phyloP scores from a whole-genome alignment of 2,888 invertebrate genomes.

The Drosophila quinaria region DNA sequence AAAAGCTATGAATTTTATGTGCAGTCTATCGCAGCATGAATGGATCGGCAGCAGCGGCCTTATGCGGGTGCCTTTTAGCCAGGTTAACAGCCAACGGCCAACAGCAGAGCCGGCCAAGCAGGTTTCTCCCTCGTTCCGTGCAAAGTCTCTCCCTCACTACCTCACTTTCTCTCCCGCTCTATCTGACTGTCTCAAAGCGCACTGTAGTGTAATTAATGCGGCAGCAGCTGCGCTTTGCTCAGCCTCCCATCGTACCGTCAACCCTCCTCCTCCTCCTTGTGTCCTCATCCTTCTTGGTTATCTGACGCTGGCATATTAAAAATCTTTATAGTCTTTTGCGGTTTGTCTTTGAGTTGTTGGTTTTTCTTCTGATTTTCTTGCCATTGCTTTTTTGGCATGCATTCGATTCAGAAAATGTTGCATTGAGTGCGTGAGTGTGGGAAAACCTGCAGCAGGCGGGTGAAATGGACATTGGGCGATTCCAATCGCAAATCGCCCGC shows the following conservation, averaged over 20 bases:
- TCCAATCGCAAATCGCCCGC: constrained; percentile 67
- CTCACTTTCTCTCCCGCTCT: neutral
- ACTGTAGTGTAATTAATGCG: constrained; percentile 76
- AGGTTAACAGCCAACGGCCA: constrained; percentile 13
- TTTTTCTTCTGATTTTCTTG: constrained; percentile 6
- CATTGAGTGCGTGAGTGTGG: constrained; percentile 76
- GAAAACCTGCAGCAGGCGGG: constrained; percentile 60
- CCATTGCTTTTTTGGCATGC: constrained; percentile 62
- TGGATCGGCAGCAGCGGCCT: constrained; percentile 26
- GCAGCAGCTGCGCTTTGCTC: constrained; percentile 77
- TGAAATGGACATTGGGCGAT: constrained; percentile 67
- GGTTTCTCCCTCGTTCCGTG: constrained; percentile 44
- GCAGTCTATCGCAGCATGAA: constrained; percentile 59
- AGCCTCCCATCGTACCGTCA: constrained; percentile 31
- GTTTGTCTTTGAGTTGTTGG: constrained; percentile 70
- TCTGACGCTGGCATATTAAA: constrained; percentile 74
- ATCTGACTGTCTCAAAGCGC: constrained; percentile 36
- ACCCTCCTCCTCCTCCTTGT: neutral
- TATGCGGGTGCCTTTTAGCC: constrained; percentile 42
- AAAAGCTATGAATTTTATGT: constrained; percentile 75
- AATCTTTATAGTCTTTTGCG: constrained; percentile 79
- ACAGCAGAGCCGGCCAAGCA: constrained; percentile 57
- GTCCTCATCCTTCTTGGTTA: constrained; percentile 41
- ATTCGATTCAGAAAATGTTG: constrained; percentile 78
- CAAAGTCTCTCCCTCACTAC: neutral